A percentile compares a stretch with the other conserved stretches of the same genome.
Evolutionary conservation across 2,797 vertebrate genomes (phyloP).

Genomic region (Anableps anableps): DNA sequence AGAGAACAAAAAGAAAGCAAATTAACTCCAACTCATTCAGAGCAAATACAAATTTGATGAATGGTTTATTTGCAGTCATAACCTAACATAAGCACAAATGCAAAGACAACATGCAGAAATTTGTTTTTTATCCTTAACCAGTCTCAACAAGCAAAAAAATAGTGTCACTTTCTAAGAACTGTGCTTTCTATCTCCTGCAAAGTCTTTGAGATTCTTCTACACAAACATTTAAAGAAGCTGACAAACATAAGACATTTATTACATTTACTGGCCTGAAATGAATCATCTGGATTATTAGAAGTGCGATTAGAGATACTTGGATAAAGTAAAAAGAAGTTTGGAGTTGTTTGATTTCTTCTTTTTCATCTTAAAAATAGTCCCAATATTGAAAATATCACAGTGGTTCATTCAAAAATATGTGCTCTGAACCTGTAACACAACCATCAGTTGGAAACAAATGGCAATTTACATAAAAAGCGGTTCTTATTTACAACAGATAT

Average conservation of each 20-base stretch:
- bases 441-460: too few relatives aligned
- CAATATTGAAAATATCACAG: too few relatives aligned
- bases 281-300: background rate
- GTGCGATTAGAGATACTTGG: background rate
- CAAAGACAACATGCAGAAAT: background rate
- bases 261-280: background rate
- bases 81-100: constrained; percentile 12
- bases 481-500: too few relatives aligned
- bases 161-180: too few relatives aligned
- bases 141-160: too few relatives aligned
- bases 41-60: background rate
- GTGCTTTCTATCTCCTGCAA: background rate
- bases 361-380: too few relatives aligned
- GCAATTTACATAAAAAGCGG: too few relatives aligned
- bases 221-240: too few relatives aligned
- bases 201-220: background rate
- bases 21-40: constrained; percentile 8
- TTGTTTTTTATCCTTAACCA: background rate
- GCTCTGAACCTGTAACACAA: too few relatives aligned
- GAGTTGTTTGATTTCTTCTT: too few relatives aligned
- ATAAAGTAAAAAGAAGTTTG: too few relatives aligned
- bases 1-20: constrained; percentile 3
- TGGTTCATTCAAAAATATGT: too few relatives aligned
- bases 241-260: background rate
- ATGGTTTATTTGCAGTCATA: constrained; percentile 24